Conservation (phyloP, 2,888 invertebrate genomes). For the Palloptera scutellata region DNA sequence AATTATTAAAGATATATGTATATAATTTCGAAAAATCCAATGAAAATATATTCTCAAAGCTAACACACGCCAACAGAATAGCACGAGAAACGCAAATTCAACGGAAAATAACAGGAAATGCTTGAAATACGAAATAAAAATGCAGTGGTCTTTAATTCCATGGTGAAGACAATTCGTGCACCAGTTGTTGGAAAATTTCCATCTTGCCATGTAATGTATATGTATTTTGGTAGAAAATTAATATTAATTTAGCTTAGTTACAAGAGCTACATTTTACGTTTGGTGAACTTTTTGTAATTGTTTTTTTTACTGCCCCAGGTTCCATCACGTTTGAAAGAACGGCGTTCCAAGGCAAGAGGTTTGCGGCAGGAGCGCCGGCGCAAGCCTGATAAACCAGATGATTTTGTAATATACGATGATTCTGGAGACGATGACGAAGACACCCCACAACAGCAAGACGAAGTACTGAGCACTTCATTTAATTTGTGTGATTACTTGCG, state of each 20-base stretch:
- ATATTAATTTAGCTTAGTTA: too few species aligned
- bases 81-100: neutral
- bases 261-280: too few species aligned
- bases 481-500: constrained; percentile 87
- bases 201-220: constrained; percentile 72
- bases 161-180: constrained; percentile 61
- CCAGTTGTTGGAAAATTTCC: constrained; percentile 77
- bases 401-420: constrained; percentile 89
- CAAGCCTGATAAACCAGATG: constrained; percentile 88
- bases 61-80: constrained; percentile 4
- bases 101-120: constrained; percentile 35
- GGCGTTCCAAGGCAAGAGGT: constrained; percentile 70
- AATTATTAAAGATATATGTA: constrained; percentile 14
- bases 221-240: too few species aligned
- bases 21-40: constrained; percentile 20
- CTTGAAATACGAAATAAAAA: constrained; percentile 48
- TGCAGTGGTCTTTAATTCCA: constrained; percentile 56
- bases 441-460: constrained; percentile 73
- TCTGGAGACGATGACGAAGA: constrained; percentile 88
- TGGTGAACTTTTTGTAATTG: too few species aligned
- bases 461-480: constrained; percentile 79
- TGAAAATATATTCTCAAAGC: constrained; percentile 21
- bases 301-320: neutral
- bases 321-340: constrained; percentile 75
- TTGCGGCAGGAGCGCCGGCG: constrained; percentile 73